phyloP scores from a whole-genome alignment of 2,888 invertebrate species.

The Monochamus alternatus region DNA sequence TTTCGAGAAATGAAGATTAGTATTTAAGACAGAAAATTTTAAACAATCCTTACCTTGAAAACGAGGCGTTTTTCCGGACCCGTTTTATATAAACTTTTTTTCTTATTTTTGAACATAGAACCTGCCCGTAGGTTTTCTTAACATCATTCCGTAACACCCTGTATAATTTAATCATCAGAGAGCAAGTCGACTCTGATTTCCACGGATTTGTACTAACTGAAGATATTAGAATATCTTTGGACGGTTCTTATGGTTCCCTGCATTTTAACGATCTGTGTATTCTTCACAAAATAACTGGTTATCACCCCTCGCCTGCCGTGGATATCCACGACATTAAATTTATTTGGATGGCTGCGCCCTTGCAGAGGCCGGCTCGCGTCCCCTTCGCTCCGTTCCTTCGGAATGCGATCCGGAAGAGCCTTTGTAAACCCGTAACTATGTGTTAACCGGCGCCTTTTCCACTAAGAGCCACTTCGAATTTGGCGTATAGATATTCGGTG shows the following conservation, averaged over 20 bases:
- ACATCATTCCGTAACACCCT: too few species aligned
- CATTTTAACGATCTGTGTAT: background rate
- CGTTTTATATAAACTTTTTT: too few species aligned
- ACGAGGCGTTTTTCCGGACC: too few species aligned
- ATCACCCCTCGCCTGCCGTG: background rate
- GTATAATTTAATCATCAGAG: too few species aligned
- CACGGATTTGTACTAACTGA: too few species aligned
- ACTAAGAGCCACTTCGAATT: conserved; percentile 15
- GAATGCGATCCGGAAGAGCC: conserved; percentile 7
- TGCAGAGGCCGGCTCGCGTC: background rate
- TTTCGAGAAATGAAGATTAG: too few species aligned
- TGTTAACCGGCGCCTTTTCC: conserved; percentile 23
- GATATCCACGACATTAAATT: conserved; percentile 1
- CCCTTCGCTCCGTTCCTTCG: background rate
- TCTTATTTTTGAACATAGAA: too few species aligned
- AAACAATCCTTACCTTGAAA: too few species aligned
- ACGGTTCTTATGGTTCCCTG: background rate
- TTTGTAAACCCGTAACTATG: conserved; percentile 16
- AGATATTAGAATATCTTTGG: too few species aligned
- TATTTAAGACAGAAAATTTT: too few species aligned
- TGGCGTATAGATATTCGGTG: conserved; percentile 10
- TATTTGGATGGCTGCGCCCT: background rate
- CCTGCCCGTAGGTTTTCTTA: too few species aligned
- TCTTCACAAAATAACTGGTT: background rate
- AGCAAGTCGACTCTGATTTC: too few species aligned